Evolutionary conservation across 2,888 invertebrate genomes (phyloP).

Genomic region (Acleris laterana): DNA sequence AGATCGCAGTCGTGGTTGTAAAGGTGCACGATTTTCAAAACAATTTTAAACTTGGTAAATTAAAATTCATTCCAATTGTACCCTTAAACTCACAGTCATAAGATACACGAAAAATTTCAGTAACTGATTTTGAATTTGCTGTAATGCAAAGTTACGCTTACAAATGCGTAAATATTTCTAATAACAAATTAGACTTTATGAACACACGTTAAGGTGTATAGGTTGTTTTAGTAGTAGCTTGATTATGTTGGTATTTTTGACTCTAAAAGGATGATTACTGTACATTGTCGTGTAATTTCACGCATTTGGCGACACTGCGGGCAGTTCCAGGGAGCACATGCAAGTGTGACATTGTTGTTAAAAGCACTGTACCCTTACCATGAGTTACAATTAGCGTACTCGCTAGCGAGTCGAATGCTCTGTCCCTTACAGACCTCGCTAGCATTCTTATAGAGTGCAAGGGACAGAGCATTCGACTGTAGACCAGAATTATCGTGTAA

Average conservation of each 20-base stretch:
- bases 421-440: no score
- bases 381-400: no score
- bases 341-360: slow-evolving; percentile 23
- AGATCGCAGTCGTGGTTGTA: slow-evolving; percentile 14
- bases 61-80: not conserved
- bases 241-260: slow-evolving; percentile 3
- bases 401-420: no score
- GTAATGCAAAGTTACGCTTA: slow-evolving; percentile 8
- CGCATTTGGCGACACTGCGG: slow-evolving; percentile 37
- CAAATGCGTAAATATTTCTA: not conserved
- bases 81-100: not conserved
- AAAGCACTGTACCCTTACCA: no score
- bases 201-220: not conserved
- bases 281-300: slow-evolving; percentile 38
- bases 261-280: slow-evolving; percentile 37
- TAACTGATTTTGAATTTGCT: slow-evolving; percentile 1
- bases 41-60: not conserved
- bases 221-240: not conserved
- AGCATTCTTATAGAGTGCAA: no score
- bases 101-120: not conserved
- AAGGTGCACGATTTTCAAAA: slow-evolving; percentile 20
- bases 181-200: slow-evolving; percentile 3
- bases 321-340: slow-evolving; percentile 31
- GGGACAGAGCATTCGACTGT: no score
- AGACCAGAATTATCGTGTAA: not conserved